Evolutionary conservation across 2,888 invertebrate species (phyloP).

Genomic region (Lepidonotus clava): DNA sequence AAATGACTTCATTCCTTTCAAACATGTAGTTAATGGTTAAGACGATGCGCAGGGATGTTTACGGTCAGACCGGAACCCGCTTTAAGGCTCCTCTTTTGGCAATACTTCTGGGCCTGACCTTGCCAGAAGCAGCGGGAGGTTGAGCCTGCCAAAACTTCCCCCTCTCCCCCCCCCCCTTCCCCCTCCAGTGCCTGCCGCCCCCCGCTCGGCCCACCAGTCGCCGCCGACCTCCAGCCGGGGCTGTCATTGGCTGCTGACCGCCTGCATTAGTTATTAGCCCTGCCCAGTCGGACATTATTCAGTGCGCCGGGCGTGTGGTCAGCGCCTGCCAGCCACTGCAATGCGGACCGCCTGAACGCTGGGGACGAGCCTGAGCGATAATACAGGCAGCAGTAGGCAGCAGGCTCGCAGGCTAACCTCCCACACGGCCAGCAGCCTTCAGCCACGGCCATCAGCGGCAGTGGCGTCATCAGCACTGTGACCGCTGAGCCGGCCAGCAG

Average conservation of each 20-base stretch:
- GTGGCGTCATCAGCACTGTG: background rate
- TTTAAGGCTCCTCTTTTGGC: constrained; percentile 13
- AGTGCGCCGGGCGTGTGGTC: constrained; percentile 10
- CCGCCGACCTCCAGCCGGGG: constrained; percentile 23
- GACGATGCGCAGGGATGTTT: constrained; percentile 2
- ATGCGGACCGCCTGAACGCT: background rate
- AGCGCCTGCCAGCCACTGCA: background rate
- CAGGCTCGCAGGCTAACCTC: background rate
- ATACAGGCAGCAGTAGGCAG: constrained; percentile 11
- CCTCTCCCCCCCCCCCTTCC: background rate
- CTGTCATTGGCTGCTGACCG: constrained; percentile 53
- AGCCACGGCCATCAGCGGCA: background rate
- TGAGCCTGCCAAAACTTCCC: background rate
- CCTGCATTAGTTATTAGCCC: constrained; percentile 48
- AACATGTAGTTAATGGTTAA: background rate
- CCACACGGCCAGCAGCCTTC: background rate
- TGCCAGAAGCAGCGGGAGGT: constrained; percentile 28
- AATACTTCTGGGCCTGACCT: constrained; percentile 29
- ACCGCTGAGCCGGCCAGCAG: no score
- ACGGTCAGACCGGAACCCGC: background rate
- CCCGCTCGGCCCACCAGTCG: background rate
- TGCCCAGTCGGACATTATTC: constrained; percentile 49
- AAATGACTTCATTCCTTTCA: background rate
- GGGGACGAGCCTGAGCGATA: background rate
- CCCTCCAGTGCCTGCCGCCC: background rate